phyloP scores from a whole-genome alignment of 2,797 vertebrate genomes.

The Clamator glandarius region DNA sequence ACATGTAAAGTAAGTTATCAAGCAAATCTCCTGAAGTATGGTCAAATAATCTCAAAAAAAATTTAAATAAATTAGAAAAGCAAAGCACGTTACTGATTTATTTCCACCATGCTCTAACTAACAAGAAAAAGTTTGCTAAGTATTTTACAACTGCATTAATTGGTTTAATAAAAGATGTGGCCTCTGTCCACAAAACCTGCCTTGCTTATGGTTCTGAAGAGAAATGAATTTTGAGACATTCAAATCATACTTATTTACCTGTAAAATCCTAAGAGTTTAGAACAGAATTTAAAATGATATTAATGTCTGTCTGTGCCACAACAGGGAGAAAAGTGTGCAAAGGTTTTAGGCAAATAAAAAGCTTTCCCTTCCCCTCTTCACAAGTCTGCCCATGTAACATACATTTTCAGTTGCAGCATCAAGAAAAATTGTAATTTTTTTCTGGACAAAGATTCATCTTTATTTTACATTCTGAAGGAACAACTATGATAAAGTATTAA shows the following conservation, averaged over 20 bases:
- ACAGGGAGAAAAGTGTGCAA: neutral
- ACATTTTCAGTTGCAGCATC: neutral
- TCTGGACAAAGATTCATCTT: neutral
- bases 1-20: neutral
- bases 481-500: neutral
- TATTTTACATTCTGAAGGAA: neutral
- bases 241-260: neutral
- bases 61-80: neutral
- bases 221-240: neutral
- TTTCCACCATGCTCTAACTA: neutral
- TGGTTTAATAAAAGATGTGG: neutral
- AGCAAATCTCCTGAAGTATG: neutral
- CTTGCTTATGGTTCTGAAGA: neutral
- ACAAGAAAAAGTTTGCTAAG: neutral
- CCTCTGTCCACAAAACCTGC: neutral
- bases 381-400: neutral
- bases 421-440: neutral
- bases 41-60: neutral
- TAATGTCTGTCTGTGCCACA: neutral
- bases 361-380: neutral
- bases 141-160: neutral
- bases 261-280: neutral
- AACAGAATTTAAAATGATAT: neutral
- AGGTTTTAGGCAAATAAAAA: neutral
- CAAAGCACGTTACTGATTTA: neutral